Conservation (phyloP, 2,797 vertebrate genomes). For the Monodelphis domestica region DNA sequence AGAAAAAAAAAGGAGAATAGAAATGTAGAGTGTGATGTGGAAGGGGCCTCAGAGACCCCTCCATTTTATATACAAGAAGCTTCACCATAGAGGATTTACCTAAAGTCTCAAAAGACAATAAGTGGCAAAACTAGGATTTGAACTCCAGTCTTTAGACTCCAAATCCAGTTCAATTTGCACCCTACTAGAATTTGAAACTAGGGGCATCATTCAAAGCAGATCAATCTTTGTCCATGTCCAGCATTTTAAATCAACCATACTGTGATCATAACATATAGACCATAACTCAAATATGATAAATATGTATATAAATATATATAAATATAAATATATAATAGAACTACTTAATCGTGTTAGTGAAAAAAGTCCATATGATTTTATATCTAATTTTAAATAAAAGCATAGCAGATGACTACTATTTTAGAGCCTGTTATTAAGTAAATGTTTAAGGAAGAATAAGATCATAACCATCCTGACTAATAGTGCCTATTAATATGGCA, state of each 20-base stretch:
- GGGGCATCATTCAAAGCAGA: neutral
- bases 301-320: no score
- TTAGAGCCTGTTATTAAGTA: constrained; percentile 7
- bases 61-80: neutral
- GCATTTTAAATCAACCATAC: neutral
- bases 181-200: neutral
- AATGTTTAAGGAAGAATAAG: constrained; percentile 7
- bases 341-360: neutral
- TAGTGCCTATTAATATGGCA: neutral
- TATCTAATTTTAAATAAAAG: neutral
- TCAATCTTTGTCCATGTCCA: neutral
- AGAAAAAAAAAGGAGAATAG: neutral
- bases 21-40: neutral
- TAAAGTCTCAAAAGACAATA: neutral
- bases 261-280: neutral
- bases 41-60: neutral
- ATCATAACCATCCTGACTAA: constrained; percentile 1
- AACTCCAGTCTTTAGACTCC: neutral
- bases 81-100: neutral
- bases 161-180: neutral
- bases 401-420: neutral
- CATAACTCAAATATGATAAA: neutral
- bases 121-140: neutral
- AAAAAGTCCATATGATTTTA: neutral
- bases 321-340: no score